These are phyloP conservation scores for Belonocnema kinseyi DNA, from an alignment of 1,140 invertebrate species.

Conservation along the genomic window DNA sequence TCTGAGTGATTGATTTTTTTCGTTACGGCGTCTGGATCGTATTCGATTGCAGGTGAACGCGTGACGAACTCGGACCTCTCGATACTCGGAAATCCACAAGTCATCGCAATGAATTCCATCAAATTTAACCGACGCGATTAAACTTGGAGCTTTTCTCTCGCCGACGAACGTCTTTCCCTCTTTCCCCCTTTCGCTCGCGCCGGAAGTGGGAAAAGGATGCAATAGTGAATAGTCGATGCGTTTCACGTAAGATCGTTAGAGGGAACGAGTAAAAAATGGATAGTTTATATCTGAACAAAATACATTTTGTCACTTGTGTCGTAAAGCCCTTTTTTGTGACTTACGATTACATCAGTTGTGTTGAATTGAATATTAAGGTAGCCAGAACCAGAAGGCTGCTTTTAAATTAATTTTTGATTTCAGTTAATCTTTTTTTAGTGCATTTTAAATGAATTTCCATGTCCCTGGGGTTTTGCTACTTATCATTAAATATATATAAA, in stretches of 20 bases:
- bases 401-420: no score
- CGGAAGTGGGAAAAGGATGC: slow-evolving; percentile 22
- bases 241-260: not conserved
- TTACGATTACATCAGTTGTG: no score
- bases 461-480: no score
- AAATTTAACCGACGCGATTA: not conserved
- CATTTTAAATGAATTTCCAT: no score
- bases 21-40: slow-evolving; percentile 25
- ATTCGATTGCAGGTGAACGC: slow-evolving; percentile 28
- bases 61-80: slow-evolving; percentile 3
- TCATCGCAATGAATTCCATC: slow-evolving; percentile 4
- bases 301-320: no score
- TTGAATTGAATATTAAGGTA: no score
- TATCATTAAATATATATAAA: no score
- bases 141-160: not conserved
- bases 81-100: not conserved
- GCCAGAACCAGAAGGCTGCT: no score
- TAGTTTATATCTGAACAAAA: not conserved
- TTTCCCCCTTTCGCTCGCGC: not conserved
- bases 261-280: not conserved
- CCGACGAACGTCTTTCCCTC: not conserved
- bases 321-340: no score
- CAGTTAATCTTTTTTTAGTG: no score
- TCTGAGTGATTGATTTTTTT: slow-evolving; percentile 26
- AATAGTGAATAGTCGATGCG: slow-evolving; percentile 20